Evolutionary conservation across 1,140 invertebrate genomes (phyloP).

Genomic region (Hylaeus anthracinus): DNA sequence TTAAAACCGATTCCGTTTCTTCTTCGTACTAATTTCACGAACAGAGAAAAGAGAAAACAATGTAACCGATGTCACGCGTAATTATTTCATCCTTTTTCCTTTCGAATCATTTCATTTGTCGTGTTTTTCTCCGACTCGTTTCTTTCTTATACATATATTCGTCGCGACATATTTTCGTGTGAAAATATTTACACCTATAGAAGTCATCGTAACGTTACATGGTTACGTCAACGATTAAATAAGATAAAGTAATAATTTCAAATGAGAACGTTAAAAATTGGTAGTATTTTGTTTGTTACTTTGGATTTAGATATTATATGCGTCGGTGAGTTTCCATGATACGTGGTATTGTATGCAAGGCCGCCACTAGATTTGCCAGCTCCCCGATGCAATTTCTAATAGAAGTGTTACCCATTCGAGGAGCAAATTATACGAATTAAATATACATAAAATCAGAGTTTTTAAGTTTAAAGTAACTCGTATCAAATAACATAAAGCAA

Average conservation of each 20-base stretch:
- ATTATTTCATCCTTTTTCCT: neutral
- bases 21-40: neutral
- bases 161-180: neutral
- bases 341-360: too few relatives aligned
- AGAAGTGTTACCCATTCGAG: too few relatives aligned
- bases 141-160: neutral
- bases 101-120: neutral
- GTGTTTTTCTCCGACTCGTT: neutral
- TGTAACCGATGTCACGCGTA: neutral
- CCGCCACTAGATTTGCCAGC: too few relatives aligned
- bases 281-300: neutral
- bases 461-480: too few relatives aligned
- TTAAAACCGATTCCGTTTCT: neutral
- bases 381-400: too few relatives aligned
- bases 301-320: neutral
- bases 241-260: neutral
- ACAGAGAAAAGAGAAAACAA: neutral
- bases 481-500: too few relatives aligned
- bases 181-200: neutral
- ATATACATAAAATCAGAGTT: too few relatives aligned
- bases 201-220: neutral
- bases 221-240: neutral
- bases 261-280: neutral
- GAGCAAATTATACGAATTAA: too few relatives aligned
- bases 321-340: neutral